phyloP scores from a whole-genome alignment of 1,140 invertebrate genomes.

The Potamilus streckersoni region DNA sequence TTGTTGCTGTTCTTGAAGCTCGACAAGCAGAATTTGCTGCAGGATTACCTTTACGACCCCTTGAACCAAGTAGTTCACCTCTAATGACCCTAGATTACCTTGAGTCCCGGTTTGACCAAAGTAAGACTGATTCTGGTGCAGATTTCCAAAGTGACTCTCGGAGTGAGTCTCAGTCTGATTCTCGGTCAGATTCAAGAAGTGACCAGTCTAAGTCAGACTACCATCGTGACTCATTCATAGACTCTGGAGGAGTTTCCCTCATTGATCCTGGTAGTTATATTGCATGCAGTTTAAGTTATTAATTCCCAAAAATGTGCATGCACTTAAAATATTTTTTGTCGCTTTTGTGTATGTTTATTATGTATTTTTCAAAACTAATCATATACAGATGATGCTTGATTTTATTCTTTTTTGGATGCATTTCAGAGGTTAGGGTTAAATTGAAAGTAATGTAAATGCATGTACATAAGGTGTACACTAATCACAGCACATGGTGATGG shows the following conservation, averaged over 20 bases:
- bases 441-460: too few species aligned
- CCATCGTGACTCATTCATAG: constrained; percentile 28
- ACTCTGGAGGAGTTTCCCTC: constrained; percentile 24
- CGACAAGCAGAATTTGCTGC: constrained; percentile 29
- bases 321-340: too few species aligned
- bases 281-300: too few species aligned
- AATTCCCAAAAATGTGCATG: too few species aligned
- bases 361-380: too few species aligned
- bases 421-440: too few species aligned
- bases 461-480: too few species aligned
- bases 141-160: constrained; percentile 22
- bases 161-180: constrained; percentile 13
- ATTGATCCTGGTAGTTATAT: constrained; percentile 25
- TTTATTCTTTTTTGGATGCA: too few species aligned
- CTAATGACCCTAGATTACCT: constrained; percentile 22
- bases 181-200: constrained; percentile 16
- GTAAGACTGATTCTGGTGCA: constrained; percentile 42
- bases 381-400: too few species aligned
- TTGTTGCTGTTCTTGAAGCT: constrained; percentile 58
- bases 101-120: constrained; percentile 28
- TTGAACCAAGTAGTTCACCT: constrained; percentile 4
- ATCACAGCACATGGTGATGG: too few species aligned
- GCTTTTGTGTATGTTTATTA: too few species aligned
- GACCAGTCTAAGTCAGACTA: constrained; percentile 24
- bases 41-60: constrained; percentile 12